Evolutionary conservation across 2,113 vertebrate genomes (phyloP), one percentile per base, ranked within the genome.

Genomic region (Brienomyrus brachyistius): DNA sequence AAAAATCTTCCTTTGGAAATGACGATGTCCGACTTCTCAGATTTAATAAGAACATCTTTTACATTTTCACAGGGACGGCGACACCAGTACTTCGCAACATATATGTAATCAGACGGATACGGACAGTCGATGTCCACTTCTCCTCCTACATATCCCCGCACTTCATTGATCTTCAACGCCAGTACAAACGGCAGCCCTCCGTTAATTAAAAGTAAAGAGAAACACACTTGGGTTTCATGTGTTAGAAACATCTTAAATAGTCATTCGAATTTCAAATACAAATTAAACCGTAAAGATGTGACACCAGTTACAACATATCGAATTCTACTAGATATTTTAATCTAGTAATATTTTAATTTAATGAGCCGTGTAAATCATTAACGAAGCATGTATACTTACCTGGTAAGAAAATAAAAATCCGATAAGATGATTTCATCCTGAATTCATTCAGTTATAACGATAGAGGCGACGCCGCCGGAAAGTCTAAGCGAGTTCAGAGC

Each of bases 21-120:
- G 51, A 56, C 0, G 3, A 1, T 21, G 23, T 62, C 8, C 27
- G 59, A 27, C 87, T 8, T 88, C 27, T 0, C 19, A 89, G 15
- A 19, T 89, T 80, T 62, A 86, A 93, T 90, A 47, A 93, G 87
- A 88, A 91, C 43, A 89, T 91, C 27, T 11, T n/a, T n/a, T n/a
- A 21, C 6, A 2, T 0, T 19, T 7, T 0, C 3, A 90, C 92
- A 93, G 1, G 90, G 91, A 66, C 91, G 0, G 56, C 66, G 90
- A 21, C 91, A 93, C 27, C 92, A 59, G 84, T 91, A 93, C 88
- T 90, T 90, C 48, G 77, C 52, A 80, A 35, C n/a, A 43, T 90
- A n/a, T 59, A 0, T 21, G 40, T 91, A 51, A 47, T 5, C 7
- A 43, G 87, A 90, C 86, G 45, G 1, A 87, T 91, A 91, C 56